Evolutionary conservation across 2,797 vertebrate genomes (phyloP).

Genomic region (Gymnocypris eckloni): DNA sequence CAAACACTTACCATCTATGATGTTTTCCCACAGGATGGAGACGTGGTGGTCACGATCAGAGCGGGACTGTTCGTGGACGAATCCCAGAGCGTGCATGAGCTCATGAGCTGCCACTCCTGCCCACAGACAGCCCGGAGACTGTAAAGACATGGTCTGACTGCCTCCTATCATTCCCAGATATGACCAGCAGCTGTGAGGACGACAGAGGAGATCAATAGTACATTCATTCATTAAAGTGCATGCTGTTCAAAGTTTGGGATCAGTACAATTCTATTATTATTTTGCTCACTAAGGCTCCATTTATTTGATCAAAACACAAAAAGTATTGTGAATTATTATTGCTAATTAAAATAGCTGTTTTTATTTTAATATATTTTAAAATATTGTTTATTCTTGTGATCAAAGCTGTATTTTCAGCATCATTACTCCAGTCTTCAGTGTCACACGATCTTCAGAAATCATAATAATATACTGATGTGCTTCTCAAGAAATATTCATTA

Average conservation of each 20-base stretch:
- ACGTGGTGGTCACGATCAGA: slow-evolving; percentile 86
- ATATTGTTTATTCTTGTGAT: not conserved
- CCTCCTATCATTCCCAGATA: slow-evolving; percentile 84
- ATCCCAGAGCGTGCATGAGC: slow-evolving; percentile 87
- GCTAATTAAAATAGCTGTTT: not conserved
- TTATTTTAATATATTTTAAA: not conserved
- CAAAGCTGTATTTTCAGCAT: not conserved
- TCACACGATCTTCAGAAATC: not conserved
- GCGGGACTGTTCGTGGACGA: slow-evolving; percentile 87
- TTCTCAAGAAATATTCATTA: not conserved
- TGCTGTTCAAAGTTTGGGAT: not conserved
- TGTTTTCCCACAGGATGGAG: slow-evolving; percentile 86
- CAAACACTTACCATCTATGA: slow-evolving; percentile 72
- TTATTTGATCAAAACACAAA: not conserved
- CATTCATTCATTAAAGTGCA: not conserved
- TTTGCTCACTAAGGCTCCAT: not conserved
- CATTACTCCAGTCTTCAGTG: not conserved
- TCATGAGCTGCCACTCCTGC: slow-evolving; percentile 87
- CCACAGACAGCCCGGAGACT: slow-evolving; percentile 84
- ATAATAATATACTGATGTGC: not conserved
- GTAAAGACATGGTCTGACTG: slow-evolving; percentile 83
- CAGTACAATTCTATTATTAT: not conserved
- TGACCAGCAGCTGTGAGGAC: slow-evolving; percentile 85
- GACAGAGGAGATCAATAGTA: slow-evolving; percentile 13
- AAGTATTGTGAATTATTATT: not conserved